Evolutionary conservation across 1,140 invertebrate species (phyloP).

Genomic region (Penaeus vannamei): DNA sequence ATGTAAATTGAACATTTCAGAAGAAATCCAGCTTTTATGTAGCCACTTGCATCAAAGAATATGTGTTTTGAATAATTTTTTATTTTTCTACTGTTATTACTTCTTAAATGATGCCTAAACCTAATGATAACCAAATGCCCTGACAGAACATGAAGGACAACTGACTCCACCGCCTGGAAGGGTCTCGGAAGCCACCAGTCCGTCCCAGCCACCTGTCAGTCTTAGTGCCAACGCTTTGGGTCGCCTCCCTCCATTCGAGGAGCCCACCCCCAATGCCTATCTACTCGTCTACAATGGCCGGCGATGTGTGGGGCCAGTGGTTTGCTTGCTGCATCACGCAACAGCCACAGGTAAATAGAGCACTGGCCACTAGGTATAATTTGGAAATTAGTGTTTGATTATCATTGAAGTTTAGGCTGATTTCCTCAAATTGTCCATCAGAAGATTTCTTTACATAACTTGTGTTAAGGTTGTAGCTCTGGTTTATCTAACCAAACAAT

Average conservation of each 20-base stretch:
- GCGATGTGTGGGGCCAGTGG: constrained; percentile 88
- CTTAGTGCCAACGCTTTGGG: not conserved
- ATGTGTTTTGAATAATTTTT: too few species aligned
- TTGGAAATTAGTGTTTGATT: not conserved
- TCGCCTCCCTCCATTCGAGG: not conserved
- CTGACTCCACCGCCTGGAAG: not conserved
- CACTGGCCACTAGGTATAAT: not conserved
- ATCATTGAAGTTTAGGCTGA: not conserved
- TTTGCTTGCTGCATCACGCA: constrained; percentile 87
- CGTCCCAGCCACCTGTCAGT: not conserved
- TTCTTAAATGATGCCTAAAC: too few species aligned
- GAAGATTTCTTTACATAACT: too few species aligned
- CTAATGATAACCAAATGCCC: too few species aligned
- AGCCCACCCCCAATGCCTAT: constrained; percentile 58
- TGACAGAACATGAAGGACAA: constrained; percentile 3
- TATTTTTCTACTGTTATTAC: too few species aligned
- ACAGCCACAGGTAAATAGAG: constrained; percentile 74
- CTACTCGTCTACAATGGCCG: constrained; percentile 71
- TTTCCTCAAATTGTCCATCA: not conserved
- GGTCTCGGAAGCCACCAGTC: not conserved
- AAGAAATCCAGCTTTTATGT: too few species aligned
- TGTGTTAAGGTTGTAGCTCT: too few species aligned
- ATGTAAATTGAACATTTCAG: too few species aligned
- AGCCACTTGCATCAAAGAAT: too few species aligned
- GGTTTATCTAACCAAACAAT: too few species aligned